These are phyloP conservation scores for Todus mexicanus DNA, from an alignment of 2,797 vertebrate species.

Conservation along the genomic window DNA sequence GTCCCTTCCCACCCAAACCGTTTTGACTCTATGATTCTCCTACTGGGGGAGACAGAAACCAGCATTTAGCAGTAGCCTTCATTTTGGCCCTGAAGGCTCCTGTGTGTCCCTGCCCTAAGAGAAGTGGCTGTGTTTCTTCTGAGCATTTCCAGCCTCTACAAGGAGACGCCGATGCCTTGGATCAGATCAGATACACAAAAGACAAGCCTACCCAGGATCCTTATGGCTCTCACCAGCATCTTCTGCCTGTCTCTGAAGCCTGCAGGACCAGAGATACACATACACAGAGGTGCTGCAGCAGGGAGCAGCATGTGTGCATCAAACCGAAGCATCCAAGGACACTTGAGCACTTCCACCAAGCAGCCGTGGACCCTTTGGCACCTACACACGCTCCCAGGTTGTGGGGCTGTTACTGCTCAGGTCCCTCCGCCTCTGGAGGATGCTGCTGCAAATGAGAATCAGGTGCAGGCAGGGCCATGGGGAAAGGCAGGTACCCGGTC, in stretches of 20 bases:
- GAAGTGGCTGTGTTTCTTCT: not conserved
- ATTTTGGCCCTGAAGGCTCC: rapidly evolving
- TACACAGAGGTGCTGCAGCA: rapidly evolving
- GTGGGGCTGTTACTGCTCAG: not conserved
- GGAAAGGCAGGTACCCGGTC: not conserved
- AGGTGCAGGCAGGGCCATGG: not conserved
- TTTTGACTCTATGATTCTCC: not conserved
- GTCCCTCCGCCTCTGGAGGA: not conserved
- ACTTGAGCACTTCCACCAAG: rapidly evolving
- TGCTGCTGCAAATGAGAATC: not conserved
- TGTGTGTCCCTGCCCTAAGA: no score
- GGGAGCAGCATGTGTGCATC: not conserved
- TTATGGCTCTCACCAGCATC: not conserved
- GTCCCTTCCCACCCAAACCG: not conserved
- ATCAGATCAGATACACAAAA: not conserved
- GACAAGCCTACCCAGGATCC: not conserved
- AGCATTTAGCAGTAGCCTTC: no score
- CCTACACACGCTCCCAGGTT: rapidly evolving
- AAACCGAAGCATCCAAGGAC: rapidly evolving
- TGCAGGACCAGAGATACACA: rapidly evolving
- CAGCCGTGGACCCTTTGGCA: rapidly evolving
- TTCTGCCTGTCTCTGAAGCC: not conserved
- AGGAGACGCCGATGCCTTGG: not conserved
- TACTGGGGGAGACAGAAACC: not conserved
- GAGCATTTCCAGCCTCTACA: not conserved